Evolutionary conservation across 35 echinoderm and acorn worm genomes (phyloP).

Genomic region (Holothuria glaberrima): DNA sequence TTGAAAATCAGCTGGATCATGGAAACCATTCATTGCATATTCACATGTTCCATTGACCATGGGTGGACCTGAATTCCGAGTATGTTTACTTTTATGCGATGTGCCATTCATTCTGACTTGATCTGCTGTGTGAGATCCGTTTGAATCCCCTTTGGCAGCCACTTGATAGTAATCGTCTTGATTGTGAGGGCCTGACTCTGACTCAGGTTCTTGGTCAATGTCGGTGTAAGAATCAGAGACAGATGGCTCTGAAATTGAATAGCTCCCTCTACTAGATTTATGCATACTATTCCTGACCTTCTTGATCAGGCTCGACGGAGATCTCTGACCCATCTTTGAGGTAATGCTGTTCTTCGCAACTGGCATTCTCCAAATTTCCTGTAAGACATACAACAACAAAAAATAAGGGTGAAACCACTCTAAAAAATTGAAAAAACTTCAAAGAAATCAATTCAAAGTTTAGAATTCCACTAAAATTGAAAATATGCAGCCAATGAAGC

Average conservation of each 20-base stretch:
- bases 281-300: conserved; percentile 9
- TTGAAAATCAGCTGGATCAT: background rate
- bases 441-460: too few species aligned
- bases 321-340: conserved; percentile 37
- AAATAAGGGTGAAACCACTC: too few species aligned
- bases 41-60: background rate
- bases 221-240: background rate
- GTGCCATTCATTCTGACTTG: conserved; percentile 2
- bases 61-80: background rate
- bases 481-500: too few species aligned
- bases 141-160: too few species aligned
- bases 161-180: conserved; percentile 3
- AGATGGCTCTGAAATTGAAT: background rate
- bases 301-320: background rate
- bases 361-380: conserved; percentile 16
- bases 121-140: background rate
- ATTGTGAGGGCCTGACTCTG: background rate
- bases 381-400: background rate
- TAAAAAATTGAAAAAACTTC: too few species aligned
- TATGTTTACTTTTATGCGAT: background rate
- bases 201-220: background rate
- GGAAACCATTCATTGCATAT: conserved; percentile 14
- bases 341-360: background rate
- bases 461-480: too few species aligned
- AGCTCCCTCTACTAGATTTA: conserved; percentile 20